Percentiles rank a stretch among this genome's conserved stretches.
Evolutionary conservation across 2,113 vertebrate genomes (phyloP).

Genomic region (Erinaceus europaeus): DNA sequence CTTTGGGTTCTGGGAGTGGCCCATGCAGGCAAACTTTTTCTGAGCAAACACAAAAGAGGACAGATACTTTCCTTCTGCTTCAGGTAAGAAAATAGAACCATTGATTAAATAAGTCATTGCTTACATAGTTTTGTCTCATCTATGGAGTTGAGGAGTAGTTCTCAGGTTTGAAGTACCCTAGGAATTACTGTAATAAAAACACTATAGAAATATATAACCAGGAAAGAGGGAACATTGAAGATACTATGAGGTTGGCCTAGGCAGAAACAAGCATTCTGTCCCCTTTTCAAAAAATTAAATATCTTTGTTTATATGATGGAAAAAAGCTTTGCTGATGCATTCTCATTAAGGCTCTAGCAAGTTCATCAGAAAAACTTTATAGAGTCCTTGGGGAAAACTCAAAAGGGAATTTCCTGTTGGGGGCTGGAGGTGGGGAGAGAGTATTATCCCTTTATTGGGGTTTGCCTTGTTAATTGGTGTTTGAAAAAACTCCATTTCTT

Average conservation of each 20-base stretch:
- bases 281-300: conserved; percentile 77
- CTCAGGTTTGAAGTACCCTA: conserved; percentile 24
- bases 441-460: conserved; percentile 69
- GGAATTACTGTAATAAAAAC: conserved; percentile 50
- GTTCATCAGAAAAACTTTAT: conserved; percentile 85
- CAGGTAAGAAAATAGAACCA: conserved; percentile 17
- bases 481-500: conserved; percentile 82
- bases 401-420: conserved; percentile 82
- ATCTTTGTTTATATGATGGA: conserved; percentile 82
- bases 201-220: conserved; percentile 39
- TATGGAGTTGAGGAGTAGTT: not conserved
- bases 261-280: not conserved
- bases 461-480: conserved; percentile 81
- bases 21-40: conserved; percentile 22
- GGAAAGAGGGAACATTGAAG: conserved; percentile 32
- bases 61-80: conserved; percentile 11
- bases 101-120: not conserved
- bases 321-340: conserved; percentile 82
- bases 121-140: conserved; percentile 27
- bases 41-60: conserved; percentile 35
- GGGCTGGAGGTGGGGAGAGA: conserved; percentile 51
- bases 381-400: conserved; percentile 83
- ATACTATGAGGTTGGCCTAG: conserved; percentile 25
- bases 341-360: conserved; percentile 80
- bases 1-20: conserved; percentile 28